Percentiles rank a stretch among this genome's conserved stretches.
phyloP scores from a whole-genome alignment of 2,797 vertebrate genomes.

The Thalassophryne amazonica region DNA sequence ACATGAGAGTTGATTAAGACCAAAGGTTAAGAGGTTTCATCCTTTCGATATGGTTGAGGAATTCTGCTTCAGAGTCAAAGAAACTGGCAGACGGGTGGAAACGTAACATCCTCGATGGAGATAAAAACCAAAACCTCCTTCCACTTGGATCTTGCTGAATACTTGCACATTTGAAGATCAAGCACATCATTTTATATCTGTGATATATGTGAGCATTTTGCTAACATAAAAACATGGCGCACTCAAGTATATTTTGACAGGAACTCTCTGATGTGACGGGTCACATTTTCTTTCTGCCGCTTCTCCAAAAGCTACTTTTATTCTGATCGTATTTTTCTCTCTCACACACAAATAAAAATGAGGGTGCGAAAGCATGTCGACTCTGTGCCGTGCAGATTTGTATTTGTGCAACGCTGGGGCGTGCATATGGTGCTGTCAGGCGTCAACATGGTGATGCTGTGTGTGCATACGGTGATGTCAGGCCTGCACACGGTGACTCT shows the following conservation, averaged over 20 bases:
- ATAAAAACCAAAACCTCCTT: too few species aligned
- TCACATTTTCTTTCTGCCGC: conserved; percentile 48
- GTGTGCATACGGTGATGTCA: too few species aligned
- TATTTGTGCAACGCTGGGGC: conserved; percentile 9
- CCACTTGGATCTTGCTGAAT: too few species aligned
- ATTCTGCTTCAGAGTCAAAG: too few species aligned
- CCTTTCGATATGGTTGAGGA: too few species aligned
- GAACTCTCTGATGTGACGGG: conserved; percentile 36
- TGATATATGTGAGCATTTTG: conserved; percentile 22
- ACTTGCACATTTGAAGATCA: conserved; percentile 20
- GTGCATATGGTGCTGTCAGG: too few species aligned
- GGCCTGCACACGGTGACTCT: too few species aligned
- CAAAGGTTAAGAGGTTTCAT: too few species aligned
- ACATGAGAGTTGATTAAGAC: too few species aligned
- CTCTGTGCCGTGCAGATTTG: conserved; percentile 1
- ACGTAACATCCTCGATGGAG: too few species aligned
- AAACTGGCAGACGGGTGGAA: too few species aligned
- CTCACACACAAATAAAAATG: conserved; percentile 16
- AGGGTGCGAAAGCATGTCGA: too few species aligned
- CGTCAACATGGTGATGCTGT: background rate
- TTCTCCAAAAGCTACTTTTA: conserved; percentile 37
- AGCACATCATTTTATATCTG: conserved; percentile 4
- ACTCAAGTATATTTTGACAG: conserved; percentile 32
- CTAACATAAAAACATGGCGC: conserved; percentile 3
- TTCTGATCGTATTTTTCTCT: conserved; percentile 57